These are phyloP conservation scores for Aspidiotus destructor DNA, from an alignment of 2,888 invertebrate species.

Conservation along the genomic window DNA sequence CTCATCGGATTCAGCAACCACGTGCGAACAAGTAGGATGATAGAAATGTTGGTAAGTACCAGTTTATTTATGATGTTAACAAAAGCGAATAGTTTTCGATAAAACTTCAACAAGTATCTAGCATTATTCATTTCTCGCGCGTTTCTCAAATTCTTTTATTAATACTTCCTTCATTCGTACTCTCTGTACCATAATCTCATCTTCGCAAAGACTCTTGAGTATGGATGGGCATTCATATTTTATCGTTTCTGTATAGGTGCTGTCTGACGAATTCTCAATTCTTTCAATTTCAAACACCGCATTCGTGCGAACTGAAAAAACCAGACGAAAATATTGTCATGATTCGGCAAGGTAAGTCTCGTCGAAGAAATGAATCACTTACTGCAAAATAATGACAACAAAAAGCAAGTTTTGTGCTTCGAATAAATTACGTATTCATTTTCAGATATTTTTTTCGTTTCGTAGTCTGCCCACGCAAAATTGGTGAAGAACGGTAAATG, in stretches of 20 bases:
- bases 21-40: no score
- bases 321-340: constrained; percentile 10
- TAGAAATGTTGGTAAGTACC: no score
- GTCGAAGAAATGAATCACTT: constrained; percentile 41
- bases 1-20: neutral
- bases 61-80: no score
- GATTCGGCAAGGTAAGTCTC: neutral
- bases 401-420: constrained; percentile 54
- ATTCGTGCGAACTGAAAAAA: constrained; percentile 19
- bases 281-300: neutral
- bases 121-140: no score
- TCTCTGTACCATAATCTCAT: constrained; percentile 47
- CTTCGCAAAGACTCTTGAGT: constrained; percentile 48
- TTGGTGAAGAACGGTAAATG: constrained; percentile 55
- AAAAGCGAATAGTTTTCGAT: no score
- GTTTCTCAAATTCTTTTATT: no score
- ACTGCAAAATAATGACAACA: constrained; percentile 51
- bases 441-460: constrained; percentile 46
- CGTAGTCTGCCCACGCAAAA: constrained; percentile 50
- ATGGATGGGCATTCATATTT: constrained; percentile 56
- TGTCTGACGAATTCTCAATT: neutral
- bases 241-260: constrained; percentile 46
- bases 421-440: constrained; percentile 51
- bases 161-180: neutral
- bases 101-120: no score